Percentiles rank a stretch among this genome's conserved stretches.
Evolutionary conservation across 2,113 vertebrate genomes (phyloP).

Genomic region (Rissa tridactyla): DNA sequence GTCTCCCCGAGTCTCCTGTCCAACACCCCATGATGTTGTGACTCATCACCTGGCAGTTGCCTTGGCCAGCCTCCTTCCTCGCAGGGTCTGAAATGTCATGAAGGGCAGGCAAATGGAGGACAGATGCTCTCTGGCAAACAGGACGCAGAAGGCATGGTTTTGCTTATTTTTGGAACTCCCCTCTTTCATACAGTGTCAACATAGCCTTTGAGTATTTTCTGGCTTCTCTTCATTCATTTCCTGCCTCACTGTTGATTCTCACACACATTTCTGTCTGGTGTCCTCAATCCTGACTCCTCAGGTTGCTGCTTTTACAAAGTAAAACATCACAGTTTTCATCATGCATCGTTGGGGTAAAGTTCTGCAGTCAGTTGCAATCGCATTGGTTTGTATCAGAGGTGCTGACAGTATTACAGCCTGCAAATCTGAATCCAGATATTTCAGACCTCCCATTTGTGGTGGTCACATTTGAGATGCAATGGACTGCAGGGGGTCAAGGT

Average conservation of each 20-base stretch:
- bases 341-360: not conserved
- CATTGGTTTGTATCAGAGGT: not conserved
- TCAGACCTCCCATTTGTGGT: not conserved
- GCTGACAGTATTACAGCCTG: not conserved
- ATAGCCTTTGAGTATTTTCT: not conserved
- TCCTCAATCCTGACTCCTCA: not conserved
- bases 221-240: not conserved
- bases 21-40: not conserved
- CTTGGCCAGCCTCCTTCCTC: not conserved
- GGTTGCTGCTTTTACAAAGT: not conserved
- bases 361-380: not conserved
- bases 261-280: not conserved
- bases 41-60: not conserved
- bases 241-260: not conserved
- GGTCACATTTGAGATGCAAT: not conserved
- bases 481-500: not conserved
- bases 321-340: not conserved
- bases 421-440: not conserved
- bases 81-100: not conserved
- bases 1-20: not conserved
- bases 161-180: not conserved
- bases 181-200: not conserved
- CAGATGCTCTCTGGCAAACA: not conserved
- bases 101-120: not conserved
- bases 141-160: not conserved